Evolutionary conservation across 2,888 invertebrate species (phyloP).

Genomic region (Diachrysia chrysitis): DNA sequence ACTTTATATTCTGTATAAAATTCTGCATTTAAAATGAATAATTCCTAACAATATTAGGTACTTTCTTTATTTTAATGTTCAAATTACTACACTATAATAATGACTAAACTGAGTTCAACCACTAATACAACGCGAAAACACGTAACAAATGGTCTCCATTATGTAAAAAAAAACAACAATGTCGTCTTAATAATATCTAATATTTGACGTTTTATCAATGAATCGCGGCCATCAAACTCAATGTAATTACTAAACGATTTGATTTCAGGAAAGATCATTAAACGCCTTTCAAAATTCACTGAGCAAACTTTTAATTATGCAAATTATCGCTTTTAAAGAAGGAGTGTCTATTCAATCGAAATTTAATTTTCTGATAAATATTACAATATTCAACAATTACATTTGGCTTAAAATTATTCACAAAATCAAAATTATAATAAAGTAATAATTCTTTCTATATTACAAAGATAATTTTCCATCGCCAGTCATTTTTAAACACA

Average conservation of each 20-base stretch:
- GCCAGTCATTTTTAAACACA: neutral
- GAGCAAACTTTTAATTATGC: slow-evolving; percentile 54
- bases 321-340: slow-evolving; percentile 42
- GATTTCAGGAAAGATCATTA: slow-evolving; percentile 43
- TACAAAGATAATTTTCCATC: neutral
- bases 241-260: slow-evolving; percentile 28
- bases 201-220: slow-evolving; percentile 5
- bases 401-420: slow-evolving; percentile 1
- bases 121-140: neutral
- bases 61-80: too few relatives aligned
- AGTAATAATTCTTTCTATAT: neutral
- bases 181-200: neutral
- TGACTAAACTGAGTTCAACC: too few relatives aligned
- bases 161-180: too few relatives aligned
- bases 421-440: neutral
- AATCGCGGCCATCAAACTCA: slow-evolving; percentile 9
- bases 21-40: too few relatives aligned
- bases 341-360: slow-evolving; percentile 24
- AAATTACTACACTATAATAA: too few relatives aligned
- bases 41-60: too few relatives aligned
- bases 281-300: slow-evolving; percentile 50
- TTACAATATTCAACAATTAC: slow-evolving; percentile 1
- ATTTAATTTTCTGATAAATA: neutral
- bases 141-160: neutral
- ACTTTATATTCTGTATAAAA: too few relatives aligned